Evolutionary conservation across 2,113 vertebrate species (phyloP), one percentile per base, ranked within the genome.

Genomic region (Saguinus imperator): DNA sequence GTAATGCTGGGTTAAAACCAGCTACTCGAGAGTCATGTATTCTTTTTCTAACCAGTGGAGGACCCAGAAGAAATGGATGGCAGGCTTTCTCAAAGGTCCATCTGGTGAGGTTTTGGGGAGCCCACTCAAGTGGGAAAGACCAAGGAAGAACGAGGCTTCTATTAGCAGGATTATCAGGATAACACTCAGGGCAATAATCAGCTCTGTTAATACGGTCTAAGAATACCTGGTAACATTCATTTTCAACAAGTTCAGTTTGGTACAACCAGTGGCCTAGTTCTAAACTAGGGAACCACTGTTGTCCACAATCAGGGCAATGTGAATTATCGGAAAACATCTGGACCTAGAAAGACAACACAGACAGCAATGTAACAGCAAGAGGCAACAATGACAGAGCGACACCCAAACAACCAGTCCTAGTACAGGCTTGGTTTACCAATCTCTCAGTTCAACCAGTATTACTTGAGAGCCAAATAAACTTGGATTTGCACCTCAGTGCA

Each of bases 71-170:
- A 94, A 98, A 98, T 11, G 97, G 97, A 73, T 97, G 97, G 89
- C 97, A 98, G 90, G 97, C 97, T 95, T 98, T 98, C 48, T 97
- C 97, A 96, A 98, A 98, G 85, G 97, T 98, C 97, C 97, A 97
- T 82, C 97, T 94, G 76, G 96, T 97, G 14, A 98, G 97, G 73
- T 98, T 98, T 50, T 98, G 97, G 58, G 97, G 97, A 32, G 97
- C 97, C 97, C 97, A 98, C 79, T 98, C 97, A 43, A 98, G 97
- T 50, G 97, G 97, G 76, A 97, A 98, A 94, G 97, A 98, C 97
- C 96, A 97, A 37, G 97, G 97, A 76, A 98, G 97, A 88, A 97
- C 95, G 90, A 98, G 95, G 72, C 97, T 98, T 96, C 97, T 97
- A 1, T 97, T 98, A 72, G 97, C 95, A 77, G 97, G 87, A 92